Evolutionary conservation across 2,113 vertebrate species (phyloP), one percentile per base, ranked within the genome.

Genomic region (Baryphthengus martii): DNA sequence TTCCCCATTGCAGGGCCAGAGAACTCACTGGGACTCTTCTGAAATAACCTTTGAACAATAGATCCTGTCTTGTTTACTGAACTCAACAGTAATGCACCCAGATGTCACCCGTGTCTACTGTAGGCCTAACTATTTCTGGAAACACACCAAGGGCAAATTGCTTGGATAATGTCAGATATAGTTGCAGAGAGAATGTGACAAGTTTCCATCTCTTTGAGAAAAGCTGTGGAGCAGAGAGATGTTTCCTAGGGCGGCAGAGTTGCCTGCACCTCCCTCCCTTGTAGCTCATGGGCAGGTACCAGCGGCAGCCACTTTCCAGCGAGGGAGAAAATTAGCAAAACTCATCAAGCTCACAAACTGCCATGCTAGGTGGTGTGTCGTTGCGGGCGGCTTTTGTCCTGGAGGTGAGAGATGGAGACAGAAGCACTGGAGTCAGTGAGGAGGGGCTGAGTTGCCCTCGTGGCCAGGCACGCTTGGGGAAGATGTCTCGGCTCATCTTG

Each of bases 11-110:
- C 82, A 39, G 1, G 0, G 90, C 39, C 86, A 53, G 83, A 61
- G 5, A 93, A 92, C 56, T 95, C 39, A 2, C 90, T 33, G 33
- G 67, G 81, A 95, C 87, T 53, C 85, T 94, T 92, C 35, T 89
- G 70, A 92, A 94, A 91, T 85, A 87, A 91, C 92, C 95, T 96
- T 95, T 94, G 94, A 96, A 93, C 95, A 97, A 96, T 45, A 83
- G 91, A 80, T 85, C 81, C 86, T 92, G 85, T 56, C 94, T 92
- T 94, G 77, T 94, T 92, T 88, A 90, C 96, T 88, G 90, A 95
- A 63, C 62, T 63, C 80, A 66, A 31, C 70, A 62, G 84, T 70
- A 84, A 93, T 90, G 88, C 91, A 93, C 63, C 95, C 97, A 96
- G 96, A 97, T 93, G 94, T 92, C 94, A 94, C 59, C 88, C 68